Evolutionary conservation across 2,888 invertebrate species (phyloP).

Genomic region (Anarsia innoxiella): DNA sequence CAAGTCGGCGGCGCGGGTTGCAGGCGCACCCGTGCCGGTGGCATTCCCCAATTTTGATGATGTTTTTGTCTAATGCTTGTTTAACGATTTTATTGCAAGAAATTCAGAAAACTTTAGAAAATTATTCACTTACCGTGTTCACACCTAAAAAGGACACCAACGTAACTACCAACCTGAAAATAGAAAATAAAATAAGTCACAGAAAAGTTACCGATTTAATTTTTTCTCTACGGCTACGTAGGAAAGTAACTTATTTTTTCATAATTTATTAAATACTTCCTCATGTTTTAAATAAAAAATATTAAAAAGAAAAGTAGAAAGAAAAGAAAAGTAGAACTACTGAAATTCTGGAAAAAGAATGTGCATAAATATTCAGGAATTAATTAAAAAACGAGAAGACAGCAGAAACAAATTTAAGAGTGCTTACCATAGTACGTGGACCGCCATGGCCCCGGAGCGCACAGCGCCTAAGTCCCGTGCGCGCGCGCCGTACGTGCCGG

Average conservation of each 20-base stretch:
- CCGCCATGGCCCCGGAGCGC: constrained; percentile 71
- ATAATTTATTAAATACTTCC: no score
- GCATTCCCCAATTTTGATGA: constrained; percentile 42
- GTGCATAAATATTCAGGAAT: no score
- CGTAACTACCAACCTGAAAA: constrained; percentile 59
- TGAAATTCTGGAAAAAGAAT: no score
- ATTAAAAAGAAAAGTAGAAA: no score
- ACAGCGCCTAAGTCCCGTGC: constrained; percentile 69
- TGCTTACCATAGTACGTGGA: constrained; percentile 64
- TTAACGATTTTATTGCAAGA: constrained; percentile 24
- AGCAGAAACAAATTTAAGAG: no score
- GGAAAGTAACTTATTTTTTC: no score
- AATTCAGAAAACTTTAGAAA: constrained; percentile 15
- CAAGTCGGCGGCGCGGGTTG: constrained; percentile 34
- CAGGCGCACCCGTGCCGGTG: constrained; percentile 23
- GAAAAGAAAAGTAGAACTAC: no score
- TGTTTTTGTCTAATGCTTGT: constrained; percentile 31
- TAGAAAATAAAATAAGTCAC: constrained; percentile 22
- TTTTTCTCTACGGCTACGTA: no score
- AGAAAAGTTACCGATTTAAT: no score
- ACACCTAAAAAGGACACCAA: constrained; percentile 51
- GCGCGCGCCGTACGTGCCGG: constrained; percentile 71
- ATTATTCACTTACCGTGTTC: constrained; percentile 47
- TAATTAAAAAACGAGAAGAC: no score
- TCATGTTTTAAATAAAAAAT: no score